Base-by-base conservation (phyloP, 2,888 invertebrate species). In the Pinctada fucata region DNA sequence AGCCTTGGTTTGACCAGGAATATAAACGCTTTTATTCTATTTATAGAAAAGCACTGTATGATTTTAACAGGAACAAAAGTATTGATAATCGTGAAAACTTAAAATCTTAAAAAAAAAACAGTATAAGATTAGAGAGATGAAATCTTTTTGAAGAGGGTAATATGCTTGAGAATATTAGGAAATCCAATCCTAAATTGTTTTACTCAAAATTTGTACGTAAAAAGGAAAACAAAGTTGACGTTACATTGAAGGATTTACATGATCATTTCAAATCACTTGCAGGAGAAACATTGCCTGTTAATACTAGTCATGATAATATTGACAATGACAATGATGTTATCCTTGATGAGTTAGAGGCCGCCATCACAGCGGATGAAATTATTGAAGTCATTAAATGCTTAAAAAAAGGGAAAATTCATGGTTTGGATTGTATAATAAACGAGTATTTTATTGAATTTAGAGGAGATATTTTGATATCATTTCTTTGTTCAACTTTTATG, bases 141-240 rank as follows among this genome's bases (percentile, higher is more conserved):
- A 58, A 13, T 58, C 58, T 58, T 10, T 58, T 58, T 58, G 58
- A 58, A 58, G 58, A 58, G 13, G 58, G 0, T 58, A 58, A 58
- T 58, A 58, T 58, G 58, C 58, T 58, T 58, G 58, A 58, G 13
- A 58, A 58, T 58, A 58, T 10, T 58, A 58, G 58, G 58, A 58
- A 58, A 58, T 58, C 58, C 0, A 58, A 58, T 58, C 58, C 58
- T 13, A 58, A 58, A 58, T 58, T 58, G 13, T 58, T 58, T 1
- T 58, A 58, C 58, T 10, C 58, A 58, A 58, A 58, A 13, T 58
- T 58, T 58, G 58, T 58, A 63, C 2, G 45, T 48, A 73, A 58
- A 58, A 58, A 58, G 58, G 13, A 58, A 13, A 58, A 58, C 8
- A 58, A 58, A 13, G 58, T 58, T 58, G 58, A 58, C 13, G 58